Evolutionary conservation across 1,140 invertebrate genomes (phyloP), one percentile per base, ranked within the genome.

Genomic region (Drosophila bocqueti): DNA sequence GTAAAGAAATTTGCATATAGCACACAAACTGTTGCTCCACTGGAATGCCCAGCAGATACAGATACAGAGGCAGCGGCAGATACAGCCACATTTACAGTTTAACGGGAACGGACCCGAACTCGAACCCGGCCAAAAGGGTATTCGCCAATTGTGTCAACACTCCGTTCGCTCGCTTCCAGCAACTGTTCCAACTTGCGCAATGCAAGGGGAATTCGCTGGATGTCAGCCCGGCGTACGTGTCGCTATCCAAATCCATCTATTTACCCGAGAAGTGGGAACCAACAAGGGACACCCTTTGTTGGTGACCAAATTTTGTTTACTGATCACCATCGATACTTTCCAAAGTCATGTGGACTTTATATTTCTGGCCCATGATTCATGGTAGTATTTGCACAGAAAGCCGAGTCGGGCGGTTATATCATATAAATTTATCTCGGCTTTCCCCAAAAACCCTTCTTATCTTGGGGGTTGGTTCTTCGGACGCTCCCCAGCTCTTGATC

Each of bases 1-100:
- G 84, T 84, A 84, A 80, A 84, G 81, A 90, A 84, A 89, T 89
- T 89, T 89, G 84, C 81, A 89, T 89, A 72, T 76, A 83, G 81
- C 81, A 78, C 81, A 78, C 73, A 84, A 80, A 81, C 81, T 84
- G 77, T 90, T 89, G 84, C 84, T 72, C 68, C 55, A 66, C 81
- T 89, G 84, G 81, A 89, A 89, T 90, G 85, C 65, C 62, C 73
- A 76, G 58, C 67, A 84, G 52, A 80, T 43, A 68, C n/a, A 74
- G 43, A 77, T 36, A 38, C 38, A 38, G 8, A 55, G 0, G 34
- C 65, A 78, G 11, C 6, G 3, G 42, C 60, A 74, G 79, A 60
- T 63, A 65, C 57, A 47, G 46, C 47, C 77, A 73, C 55, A 78
- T 58, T 46, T 47, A 55, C 40, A 34, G 38, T 31, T 78, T 71